phyloP scores from a whole-genome alignment of 2,888 invertebrate genomes.

The Lycophotia porphyrea region DNA sequence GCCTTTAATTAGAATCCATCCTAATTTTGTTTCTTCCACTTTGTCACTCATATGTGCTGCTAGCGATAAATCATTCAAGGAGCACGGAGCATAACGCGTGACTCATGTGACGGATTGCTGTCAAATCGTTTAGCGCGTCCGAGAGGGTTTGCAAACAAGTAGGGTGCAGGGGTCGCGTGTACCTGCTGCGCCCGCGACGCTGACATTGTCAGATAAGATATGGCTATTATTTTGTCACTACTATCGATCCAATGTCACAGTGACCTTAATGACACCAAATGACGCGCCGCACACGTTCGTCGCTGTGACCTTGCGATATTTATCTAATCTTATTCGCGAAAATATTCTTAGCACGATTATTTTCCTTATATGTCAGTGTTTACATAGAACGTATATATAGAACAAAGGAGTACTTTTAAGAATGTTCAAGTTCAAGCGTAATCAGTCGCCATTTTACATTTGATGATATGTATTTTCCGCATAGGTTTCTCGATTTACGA shows the following conservation, averaged over 20 bases:
- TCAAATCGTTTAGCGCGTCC: slow-evolving; percentile 62
- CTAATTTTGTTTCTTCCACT: slow-evolving; percentile 19
- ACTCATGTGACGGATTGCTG: slow-evolving; percentile 60
- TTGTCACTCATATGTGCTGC: slow-evolving; percentile 14
- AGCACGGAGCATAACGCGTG: slow-evolving; percentile 46
- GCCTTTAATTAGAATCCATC: not conserved
- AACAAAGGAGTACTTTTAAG: slow-evolving; percentile 49
- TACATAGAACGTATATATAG: slow-evolving; percentile 41
- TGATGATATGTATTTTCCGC: slow-evolving; percentile 10
- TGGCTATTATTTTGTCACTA: slow-evolving; percentile 89
- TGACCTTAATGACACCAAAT: slow-evolving; percentile 90
- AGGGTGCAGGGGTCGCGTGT: slow-evolving; percentile 84
- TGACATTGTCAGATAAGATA: slow-evolving; percentile 90
- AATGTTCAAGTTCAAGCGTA: slow-evolving; percentile 47
- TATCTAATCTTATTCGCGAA: slow-evolving; percentile 89
- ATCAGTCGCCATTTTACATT: slow-evolving; percentile 1
- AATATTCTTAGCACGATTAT: slow-evolving; percentile 76
- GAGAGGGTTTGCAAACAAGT: slow-evolving; percentile 68
- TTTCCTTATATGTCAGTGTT: slow-evolving; percentile 68
- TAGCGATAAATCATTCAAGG: slow-evolving; percentile 33
- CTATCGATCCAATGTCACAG: slow-evolving; percentile 89
- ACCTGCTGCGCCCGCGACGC: slow-evolving; percentile 88
- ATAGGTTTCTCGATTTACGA: not conserved
- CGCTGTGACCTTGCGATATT: slow-evolving; percentile 88
- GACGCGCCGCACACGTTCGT: slow-evolving; percentile 83